Base-by-base conservation (phyloP, 2,113 vertebrate genomes). In the Petrocephalus zakoni region DNA sequence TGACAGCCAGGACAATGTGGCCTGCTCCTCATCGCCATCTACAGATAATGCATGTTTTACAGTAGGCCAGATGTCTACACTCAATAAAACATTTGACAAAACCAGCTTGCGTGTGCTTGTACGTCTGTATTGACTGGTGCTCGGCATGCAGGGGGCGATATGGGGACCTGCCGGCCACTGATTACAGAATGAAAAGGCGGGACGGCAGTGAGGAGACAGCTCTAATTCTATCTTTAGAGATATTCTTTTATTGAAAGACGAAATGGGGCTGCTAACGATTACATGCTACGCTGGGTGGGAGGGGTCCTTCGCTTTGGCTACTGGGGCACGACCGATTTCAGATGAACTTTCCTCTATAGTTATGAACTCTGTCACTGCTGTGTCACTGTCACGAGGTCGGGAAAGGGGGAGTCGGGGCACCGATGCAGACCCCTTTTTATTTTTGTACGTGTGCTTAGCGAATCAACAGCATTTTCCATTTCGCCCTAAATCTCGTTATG, bases 1-100 rank as follows among this genome's bases (percentile, higher is more conserved):
- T 99, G 98, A 99, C 98, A 98, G 98, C 94, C 93, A 96, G 96
- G 97, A 99, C 98, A 99, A 99, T 98, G 97, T 96, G 95, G 96
- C 96, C 96, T 96, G 97, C 97, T 97, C 96, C 96, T 97, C 98
- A 98, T 96, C 97, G 97, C 97, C 96, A 97, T 94, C 94, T 94
- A 96, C 94, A 95, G 95, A 96, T 96, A 96, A 96, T 96, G 97
- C 97, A 97, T 97, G 97, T 97, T 96, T 97, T 96, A 96, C 96
- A 96, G 96, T 96, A 96, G 96, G 95, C 95, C 96, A 96, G 96
- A 97, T 96, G 94, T 96, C 96, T 95, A 96, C 96, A 96, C 94
- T 97, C 96, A 99, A 98, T 99, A 99, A 99, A 99, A 97, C 96
- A 96, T 98, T 98, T 97, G 97, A 98, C 94, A 96, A 96, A 95